A percentile compares a stretch with the other conserved stretches of the same genome.
These are phyloP conservation scores for Muschampia plurimacula DNA, from an alignment of 2,888 invertebrate genomes.

Conservation along the genomic window DNA sequence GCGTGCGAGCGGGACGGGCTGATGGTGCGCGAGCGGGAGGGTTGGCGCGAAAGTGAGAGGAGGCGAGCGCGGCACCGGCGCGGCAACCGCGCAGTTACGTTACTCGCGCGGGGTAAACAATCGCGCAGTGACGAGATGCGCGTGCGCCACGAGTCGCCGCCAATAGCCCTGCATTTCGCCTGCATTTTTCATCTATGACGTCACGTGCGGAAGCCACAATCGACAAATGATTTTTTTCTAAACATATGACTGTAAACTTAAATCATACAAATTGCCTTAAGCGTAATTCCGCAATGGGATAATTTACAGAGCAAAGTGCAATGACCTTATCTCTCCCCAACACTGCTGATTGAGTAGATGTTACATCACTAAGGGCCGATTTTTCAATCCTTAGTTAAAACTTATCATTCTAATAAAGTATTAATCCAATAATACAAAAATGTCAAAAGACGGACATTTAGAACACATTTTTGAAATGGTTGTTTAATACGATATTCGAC, in stretches of 20 bases:
- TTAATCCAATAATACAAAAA: too few species aligned
- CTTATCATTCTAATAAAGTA: too few species aligned
- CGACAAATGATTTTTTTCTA: too few species aligned
- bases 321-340: too few species aligned
- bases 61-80: slow-evolving; percentile 64
- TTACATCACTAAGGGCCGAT: too few species aligned
- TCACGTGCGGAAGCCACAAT: slow-evolving; percentile 51
- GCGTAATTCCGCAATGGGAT: too few species aligned
- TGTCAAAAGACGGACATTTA: too few species aligned
- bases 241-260: background rate
- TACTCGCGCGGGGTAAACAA: slow-evolving; percentile 80
- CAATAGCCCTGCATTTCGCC: slow-evolving; percentile 73
- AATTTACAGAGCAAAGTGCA: too few species aligned
- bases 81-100: slow-evolving; percentile 81
- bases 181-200: slow-evolving; percentile 77
- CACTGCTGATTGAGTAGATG: too few species aligned
- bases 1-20: slow-evolving; percentile 59
- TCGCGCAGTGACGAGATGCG: slow-evolving; percentile 79
- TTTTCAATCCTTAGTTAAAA: too few species aligned
- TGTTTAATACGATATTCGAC: too few species aligned
- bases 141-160: slow-evolving; percentile 57
- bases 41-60: slow-evolving; percentile 83
- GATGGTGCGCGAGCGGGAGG: slow-evolving; percentile 58
- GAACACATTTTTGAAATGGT: too few species aligned
- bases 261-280: background rate